Percentiles rank a stretch among this genome's conserved stretches.
Evolutionary conservation across 1,140 invertebrate genomes (phyloP).

Genomic region (Drosophila asahinai): DNA sequence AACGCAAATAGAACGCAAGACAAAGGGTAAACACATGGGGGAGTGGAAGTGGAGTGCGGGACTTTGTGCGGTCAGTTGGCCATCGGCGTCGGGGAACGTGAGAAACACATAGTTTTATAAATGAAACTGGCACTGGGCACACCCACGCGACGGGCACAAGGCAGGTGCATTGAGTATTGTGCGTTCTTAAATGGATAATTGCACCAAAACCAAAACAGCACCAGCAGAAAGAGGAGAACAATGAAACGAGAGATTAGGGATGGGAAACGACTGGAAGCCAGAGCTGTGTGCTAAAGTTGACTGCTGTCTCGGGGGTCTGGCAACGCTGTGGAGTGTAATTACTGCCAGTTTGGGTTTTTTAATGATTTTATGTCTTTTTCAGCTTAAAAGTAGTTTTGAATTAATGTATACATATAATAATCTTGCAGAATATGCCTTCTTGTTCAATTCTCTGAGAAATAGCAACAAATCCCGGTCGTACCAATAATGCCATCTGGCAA

Average conservation of each 20-base stretch:
- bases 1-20: constrained; percentile 69
- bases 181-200: constrained; percentile 64
- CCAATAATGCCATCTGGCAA: too few relatives aligned
- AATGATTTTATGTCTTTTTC: too few relatives aligned
- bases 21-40: constrained; percentile 76
- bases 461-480: too few relatives aligned
- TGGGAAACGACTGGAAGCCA: neutral
- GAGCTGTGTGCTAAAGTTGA: too few relatives aligned
- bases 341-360: too few relatives aligned
- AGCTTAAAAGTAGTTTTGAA: too few relatives aligned
- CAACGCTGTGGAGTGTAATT: too few relatives aligned
- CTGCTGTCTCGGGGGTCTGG: too few relatives aligned
- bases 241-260: constrained; percentile 18
- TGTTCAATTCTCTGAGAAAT: too few relatives aligned
- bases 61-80: constrained; percentile 44
- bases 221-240: constrained; percentile 50
- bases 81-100: constrained; percentile 12
- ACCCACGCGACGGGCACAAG: constrained; percentile 14
- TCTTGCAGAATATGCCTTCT: too few relatives aligned
- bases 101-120: constrained; percentile 64
- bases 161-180: constrained; percentile 43
- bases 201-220: constrained; percentile 73
- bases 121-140: constrained; percentile 49
- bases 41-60: constrained; percentile 31
- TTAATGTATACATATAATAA: too few relatives aligned